A percentile compares a stretch with the other conserved stretches of the same genome.
Evolutionary conservation across 2,797 vertebrate genomes (phyloP).

Genomic region (Enteromius unitaeniatus): DNA sequence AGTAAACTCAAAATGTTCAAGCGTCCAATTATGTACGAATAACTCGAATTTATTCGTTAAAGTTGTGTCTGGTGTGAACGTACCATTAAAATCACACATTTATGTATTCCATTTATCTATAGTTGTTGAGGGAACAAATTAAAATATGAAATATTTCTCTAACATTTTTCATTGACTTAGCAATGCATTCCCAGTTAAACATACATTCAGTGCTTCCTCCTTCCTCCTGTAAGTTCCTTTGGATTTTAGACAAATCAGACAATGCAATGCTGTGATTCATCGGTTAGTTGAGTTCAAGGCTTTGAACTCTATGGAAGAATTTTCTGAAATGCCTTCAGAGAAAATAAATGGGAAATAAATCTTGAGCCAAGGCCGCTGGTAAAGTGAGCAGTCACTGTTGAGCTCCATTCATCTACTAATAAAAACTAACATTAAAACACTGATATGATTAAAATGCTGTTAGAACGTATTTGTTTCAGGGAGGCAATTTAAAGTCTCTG

Average conservation of each 20-base stretch:
- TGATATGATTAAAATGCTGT: slow-evolving; percentile 4
- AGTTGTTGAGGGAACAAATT: not conserved
- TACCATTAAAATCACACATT: not conserved
- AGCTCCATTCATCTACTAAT: not conserved
- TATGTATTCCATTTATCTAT: not conserved
- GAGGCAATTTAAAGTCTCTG: not conserved
- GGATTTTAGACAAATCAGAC: not conserved
- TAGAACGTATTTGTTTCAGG: not conserved
- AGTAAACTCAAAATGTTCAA: too few species aligned
- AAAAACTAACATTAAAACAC: slow-evolving; percentile 19
- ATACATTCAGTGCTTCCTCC: not conserved
- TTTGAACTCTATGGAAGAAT: slow-evolving; percentile 18
- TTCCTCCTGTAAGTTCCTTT: not conserved
- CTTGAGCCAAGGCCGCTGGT: slow-evolving; percentile 8
- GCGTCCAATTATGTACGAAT: too few species aligned
- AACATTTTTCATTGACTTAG: not conserved
- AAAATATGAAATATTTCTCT: not conserved
- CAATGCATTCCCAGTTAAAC: not conserved
- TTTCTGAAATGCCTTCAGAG: slow-evolving; percentile 11
- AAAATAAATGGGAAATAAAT: slow-evolving; percentile 12
- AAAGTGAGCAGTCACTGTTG: slow-evolving; percentile 18
- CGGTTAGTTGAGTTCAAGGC: not conserved
- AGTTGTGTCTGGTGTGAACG: too few species aligned
- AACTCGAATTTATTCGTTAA: too few species aligned
- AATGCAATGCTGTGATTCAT: slow-evolving; percentile 13